Conservation (phyloP, 2,113 vertebrate genomes). For the Gnathonemus longibarbis region DNA sequence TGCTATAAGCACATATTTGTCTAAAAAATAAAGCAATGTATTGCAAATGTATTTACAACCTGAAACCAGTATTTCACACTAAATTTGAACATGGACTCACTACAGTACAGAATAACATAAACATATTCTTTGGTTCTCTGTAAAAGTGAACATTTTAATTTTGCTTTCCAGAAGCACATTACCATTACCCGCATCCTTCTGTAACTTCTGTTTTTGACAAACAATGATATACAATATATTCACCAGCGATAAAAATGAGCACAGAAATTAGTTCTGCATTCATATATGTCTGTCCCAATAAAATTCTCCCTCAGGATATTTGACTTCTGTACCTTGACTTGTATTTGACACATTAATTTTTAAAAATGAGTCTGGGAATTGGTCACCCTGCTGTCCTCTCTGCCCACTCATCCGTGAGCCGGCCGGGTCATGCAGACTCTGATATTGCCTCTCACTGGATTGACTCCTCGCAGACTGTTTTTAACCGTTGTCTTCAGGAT, state of each 20-base stretch:
- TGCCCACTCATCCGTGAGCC: not conserved
- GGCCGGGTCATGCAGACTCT: not conserved
- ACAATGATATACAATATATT: conserved; percentile 1
- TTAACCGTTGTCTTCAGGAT: not conserved
- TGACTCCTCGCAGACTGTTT: not conserved
- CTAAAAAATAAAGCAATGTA: not conserved
- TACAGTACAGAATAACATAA: not conserved
- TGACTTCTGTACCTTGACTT: not conserved
- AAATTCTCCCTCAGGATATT: not conserved
- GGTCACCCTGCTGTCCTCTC: not conserved
- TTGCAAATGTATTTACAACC: not conserved
- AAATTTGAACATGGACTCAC: not conserved
- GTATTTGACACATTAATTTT: conserved; percentile 5
- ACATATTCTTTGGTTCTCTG: not conserved
- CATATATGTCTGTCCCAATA: not conserved
- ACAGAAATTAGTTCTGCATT: not conserved
- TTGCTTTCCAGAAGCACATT: not conserved
- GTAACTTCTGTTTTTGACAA: not conserved
- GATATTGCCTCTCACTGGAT: not conserved
- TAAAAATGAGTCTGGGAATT: not conserved
- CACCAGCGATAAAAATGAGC: not conserved
- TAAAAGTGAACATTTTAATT: not conserved
- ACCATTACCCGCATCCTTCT: not conserved
- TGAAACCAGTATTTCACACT: not conserved
- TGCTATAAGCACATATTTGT: not conserved